Evolutionary conservation across 2,888 invertebrate species (phyloP), one percentile per base, ranked within the genome.

Genomic region (Lasius platythorax): DNA sequence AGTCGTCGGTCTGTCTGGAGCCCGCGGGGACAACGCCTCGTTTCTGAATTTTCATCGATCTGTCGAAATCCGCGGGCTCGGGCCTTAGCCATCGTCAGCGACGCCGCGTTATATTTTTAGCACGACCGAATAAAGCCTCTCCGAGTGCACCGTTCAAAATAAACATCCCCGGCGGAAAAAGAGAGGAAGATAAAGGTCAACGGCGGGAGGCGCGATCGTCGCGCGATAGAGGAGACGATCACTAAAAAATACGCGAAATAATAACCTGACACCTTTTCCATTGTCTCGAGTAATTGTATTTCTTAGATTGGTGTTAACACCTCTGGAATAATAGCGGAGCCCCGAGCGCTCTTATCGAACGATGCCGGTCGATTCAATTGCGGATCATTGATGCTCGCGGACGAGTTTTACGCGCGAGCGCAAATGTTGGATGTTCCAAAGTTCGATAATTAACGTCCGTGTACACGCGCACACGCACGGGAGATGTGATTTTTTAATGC

Each of bases 11-110:
- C 72, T 58, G 67, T 64, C 53, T 56, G 64, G 68, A 66, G 63
- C 12, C 43, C 46, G 23, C n/a, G 63, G 18, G 58, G 79, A 66
- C 82, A 81, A 75, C 73, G 82, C 76, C 85, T 70, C 50, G 70
- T 61, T 70, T 79, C 82, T 61, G 66, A 70, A 86, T 84, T 86
- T 86, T 53, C 85, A 87, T 89, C 86, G 89, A 89, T 89, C 87
- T 63, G 73, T 23, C 72, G 28, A 79, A 79, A 83, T 83, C 68
- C 68, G 50, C 15, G 79, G 23, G 64, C 40, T 66, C 30, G 66
- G 66, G 37, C 79, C 50, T 67, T 50, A 83, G 61, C 33, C 76
- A 67, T 33, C 67, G 61, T 61, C n/a, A 46, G 83, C 37, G 50
- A 63, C 82, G 50, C 43, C 58, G 43, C 43, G 63, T 63, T 78